phyloP scores from a whole-genome alignment of 30 jellyfish, hydroid and myxozoan genomes.

The Aurelia aurita complex sp. Pacific region DNA sequence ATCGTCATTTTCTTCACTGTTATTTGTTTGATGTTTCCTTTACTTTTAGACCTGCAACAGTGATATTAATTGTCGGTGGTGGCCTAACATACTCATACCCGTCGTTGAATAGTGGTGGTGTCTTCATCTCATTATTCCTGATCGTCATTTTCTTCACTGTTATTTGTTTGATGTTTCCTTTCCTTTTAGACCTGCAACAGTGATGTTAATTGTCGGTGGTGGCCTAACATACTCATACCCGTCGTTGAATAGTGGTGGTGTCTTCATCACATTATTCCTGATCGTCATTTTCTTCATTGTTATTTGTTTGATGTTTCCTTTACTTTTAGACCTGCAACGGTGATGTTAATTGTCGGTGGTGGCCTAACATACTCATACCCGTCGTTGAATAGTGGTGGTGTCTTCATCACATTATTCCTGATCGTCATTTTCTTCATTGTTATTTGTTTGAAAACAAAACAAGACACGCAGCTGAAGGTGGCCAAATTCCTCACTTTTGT shows the following conservation, averaged over 20 bases:
- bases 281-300: conserved; percentile 52
- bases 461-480: conserved; percentile 78
- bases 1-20: conserved; percentile 52
- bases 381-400: conserved; percentile 50
- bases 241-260: conserved; percentile 50
- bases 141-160: conserved; percentile 52
- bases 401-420: conserved; percentile 47
- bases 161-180: conserved; percentile 52
- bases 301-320: conserved; percentile 52
- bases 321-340: conserved; percentile 40
- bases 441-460: conserved; percentile 78
- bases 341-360: conserved; percentile 87
- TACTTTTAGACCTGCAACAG: conserved; percentile 47
- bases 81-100: conserved; percentile 89
- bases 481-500: conserved; percentile 88
- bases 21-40: conserved; percentile 51
- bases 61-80: conserved; percentile 87
- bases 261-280: conserved; percentile 47
- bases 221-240: conserved; percentile 90
- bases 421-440: conserved; percentile 52
- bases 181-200: conserved; percentile 44
- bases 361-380: conserved; percentile 89
- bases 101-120: conserved; percentile 50
- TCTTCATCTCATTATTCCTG: conserved; percentile 48
- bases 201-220: conserved; percentile 86